Base-by-base conservation (phyloP, 1,140 invertebrate species). In the Hypsibius dujardini region DNA sequence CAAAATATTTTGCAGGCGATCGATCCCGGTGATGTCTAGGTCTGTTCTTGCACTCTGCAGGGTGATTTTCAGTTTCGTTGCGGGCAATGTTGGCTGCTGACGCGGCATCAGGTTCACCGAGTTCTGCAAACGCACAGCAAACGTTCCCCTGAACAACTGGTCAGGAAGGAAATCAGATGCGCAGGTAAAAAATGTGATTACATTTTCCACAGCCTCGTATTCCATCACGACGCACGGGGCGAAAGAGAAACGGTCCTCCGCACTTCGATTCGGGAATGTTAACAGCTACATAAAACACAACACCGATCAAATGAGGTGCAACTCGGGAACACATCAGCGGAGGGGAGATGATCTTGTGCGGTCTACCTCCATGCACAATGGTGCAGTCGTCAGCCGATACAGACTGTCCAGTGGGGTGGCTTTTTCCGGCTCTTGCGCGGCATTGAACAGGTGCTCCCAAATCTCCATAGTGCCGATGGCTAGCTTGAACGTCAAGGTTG, bases 401-500 rank as follows among this genome's bases (percentile, higher is more conserved):
- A 67, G 3, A 67, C 42, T 67, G 3, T 67, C 62, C 12, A 7
- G 42, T 15, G 12, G 12, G 3, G 3, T 3, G 3, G 12, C 12
- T 7, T 12, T 3, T 3, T 15, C 62, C 7, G 42, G 3, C 3
- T 67, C 62, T 7, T 67, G 12, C 62, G 42, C 28, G 28, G 28
- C 3, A 42, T 77, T 76, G 70, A 76, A 79, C 2, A 82, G 71
- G 73, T 75, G 78, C 74, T 82, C 81, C 1, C 80, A 73, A 2
- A 80, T 46, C 71, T 81, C 80, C 69, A 77, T 74, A 46, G 75
- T 74, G 12, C 84, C 84, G 73, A 87, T 77, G 2, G 85, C 85
- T 3, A 89, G 76, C 73, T 84, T 84, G 69, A 86, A 84, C 46
- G 82, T 81, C 46, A 86, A 83, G 40, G 83, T 82, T 71, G 84